These are phyloP conservation scores for Rhysida immarginata DNA, from an alignment of 1,140 invertebrate genomes.

Conservation along the genomic window DNA sequence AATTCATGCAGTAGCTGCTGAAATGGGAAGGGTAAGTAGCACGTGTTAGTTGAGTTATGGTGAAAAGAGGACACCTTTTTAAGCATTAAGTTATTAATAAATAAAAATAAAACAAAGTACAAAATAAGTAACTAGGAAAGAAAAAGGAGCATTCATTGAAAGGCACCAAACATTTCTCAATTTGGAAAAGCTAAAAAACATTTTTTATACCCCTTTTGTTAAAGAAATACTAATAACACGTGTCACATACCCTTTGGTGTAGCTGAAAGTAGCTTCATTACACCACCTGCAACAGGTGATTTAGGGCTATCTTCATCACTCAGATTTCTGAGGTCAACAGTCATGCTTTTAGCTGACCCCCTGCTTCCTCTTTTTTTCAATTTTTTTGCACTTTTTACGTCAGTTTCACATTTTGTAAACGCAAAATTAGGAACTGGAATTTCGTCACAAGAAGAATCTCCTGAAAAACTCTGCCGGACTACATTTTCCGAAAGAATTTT, in stretches of 20 bases:
- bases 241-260: conserved; percentile 9
- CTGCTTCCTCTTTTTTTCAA: not conserved
- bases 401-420: too few species aligned
- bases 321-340: conserved; percentile 12
- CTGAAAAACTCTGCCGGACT: not conserved
- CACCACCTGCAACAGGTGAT: conserved; percentile 1
- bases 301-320: conserved; percentile 11
- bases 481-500: conserved; percentile 29
- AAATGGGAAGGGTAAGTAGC: conserved; percentile 5
- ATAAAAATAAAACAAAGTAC: too few species aligned
- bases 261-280: conserved; percentile 2
- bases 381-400: not conserved
- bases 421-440: too few species aligned
- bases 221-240: conserved; percentile 1
- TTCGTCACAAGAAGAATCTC: not conserved
- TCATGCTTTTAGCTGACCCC: not conserved
- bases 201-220: too few species aligned
- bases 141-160: too few species aligned
- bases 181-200: too few species aligned
- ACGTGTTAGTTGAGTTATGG: conserved; percentile 3
- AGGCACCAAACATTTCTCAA: too few species aligned
- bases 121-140: too few species aligned
- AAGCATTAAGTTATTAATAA: not conserved
- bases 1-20: too few species aligned
- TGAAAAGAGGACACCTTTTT: not conserved